Percentiles rank a stretch among this genome's conserved stretches.
These are phyloP conservation scores for Hafferia zeledoni DNA, from an alignment of 2,797 vertebrate genomes.

Conservation along the genomic window DNA sequence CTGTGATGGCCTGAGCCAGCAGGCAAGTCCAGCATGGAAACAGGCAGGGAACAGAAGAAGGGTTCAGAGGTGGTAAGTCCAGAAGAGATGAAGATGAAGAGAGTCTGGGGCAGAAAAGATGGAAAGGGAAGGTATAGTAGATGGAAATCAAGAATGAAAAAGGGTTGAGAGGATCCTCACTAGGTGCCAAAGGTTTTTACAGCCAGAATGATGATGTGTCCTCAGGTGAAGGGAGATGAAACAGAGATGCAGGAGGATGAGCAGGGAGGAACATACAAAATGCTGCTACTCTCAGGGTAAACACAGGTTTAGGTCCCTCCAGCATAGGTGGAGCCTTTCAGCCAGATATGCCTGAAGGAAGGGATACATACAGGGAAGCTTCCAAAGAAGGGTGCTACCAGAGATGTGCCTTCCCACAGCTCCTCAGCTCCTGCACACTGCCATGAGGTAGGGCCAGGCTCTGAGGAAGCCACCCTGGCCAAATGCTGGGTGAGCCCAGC, in stretches of 20 bases:
- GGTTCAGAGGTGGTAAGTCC: neutral
- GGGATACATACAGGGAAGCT: neutral
- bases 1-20: neutral
- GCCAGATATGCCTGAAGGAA: neutral
- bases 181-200: neutral
- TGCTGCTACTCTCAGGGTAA: neutral
- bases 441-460: neutral
- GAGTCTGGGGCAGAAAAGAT: neutral
- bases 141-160: neutral
- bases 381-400: neutral
- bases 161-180: neutral
- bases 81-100: neutral
- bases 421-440: rapidly evolving
- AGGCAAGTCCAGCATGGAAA: rapidly evolving
- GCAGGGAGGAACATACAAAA: neutral
- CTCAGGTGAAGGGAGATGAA: neutral
- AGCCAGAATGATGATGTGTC: neutral
- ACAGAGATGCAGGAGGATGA: neutral
- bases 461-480: rapidly evolving
- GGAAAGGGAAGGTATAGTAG: neutral
- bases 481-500: rapidly evolving
- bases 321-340: neutral
- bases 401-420: neutral
- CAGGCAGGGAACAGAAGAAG: neutral
- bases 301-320: neutral